These are phyloP conservation scores for Leptopilina drosophilae DNA, from an alignment of 2,888 invertebrate species.

Conservation along the genomic window DNA sequence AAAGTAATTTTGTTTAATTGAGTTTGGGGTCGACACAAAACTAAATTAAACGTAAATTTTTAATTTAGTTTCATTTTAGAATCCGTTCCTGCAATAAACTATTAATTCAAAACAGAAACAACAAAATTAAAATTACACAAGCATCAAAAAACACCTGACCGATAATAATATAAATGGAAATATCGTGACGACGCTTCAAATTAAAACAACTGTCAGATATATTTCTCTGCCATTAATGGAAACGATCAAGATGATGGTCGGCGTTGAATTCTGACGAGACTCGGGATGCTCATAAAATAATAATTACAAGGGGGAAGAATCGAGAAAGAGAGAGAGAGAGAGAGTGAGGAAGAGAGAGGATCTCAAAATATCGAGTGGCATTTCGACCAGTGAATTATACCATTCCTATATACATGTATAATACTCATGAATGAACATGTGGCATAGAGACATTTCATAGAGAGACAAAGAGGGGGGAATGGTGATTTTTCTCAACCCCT, in stretches of 20 bases:
- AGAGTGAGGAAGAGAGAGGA: not conserved
- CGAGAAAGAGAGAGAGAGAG: slow-evolving; percentile 19
- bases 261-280: slow-evolving; percentile 63
- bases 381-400: slow-evolving; percentile 6
- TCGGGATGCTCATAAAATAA: slow-evolving; percentile 70
- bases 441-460: slow-evolving; percentile 60
- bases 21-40: no score
- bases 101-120: no score
- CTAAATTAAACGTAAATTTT: no score
- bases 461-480: not conserved
- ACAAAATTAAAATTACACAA: no score
- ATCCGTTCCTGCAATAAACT: no score
- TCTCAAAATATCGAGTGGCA: slow-evolving; percentile 12
- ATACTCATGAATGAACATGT: slow-evolving; percentile 71
- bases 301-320: slow-evolving; percentile 65
- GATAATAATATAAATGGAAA: no score
- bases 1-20: no score
- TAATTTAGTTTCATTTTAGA: no score
- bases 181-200: not conserved
- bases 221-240: slow-evolving; percentile 28
- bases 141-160: no score
- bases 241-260: slow-evolving; percentile 37
- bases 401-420: not conserved
- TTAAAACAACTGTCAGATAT: slow-evolving; percentile 15
- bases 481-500: slow-evolving; percentile 44